Evolutionary conservation across 2,888 invertebrate species (phyloP).

Genomic region (Eueremaeus valkanovi): DNA sequence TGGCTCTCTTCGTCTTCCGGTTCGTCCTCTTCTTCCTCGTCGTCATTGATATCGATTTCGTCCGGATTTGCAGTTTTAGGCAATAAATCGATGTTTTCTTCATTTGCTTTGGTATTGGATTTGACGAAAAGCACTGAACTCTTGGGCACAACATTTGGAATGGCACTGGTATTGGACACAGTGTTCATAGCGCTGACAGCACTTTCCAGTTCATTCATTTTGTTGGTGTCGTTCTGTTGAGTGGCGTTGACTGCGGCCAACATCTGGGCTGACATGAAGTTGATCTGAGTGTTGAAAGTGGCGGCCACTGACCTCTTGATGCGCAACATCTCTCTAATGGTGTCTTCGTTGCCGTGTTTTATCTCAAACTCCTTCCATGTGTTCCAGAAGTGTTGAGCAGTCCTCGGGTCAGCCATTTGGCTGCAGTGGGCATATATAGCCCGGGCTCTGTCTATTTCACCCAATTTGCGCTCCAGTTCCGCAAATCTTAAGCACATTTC

Average conservation of each 20-base stretch:
- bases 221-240: constrained; percentile 37
- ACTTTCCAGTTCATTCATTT: constrained; percentile 78
- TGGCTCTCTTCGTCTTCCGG: constrained; percentile 43
- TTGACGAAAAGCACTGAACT: constrained; percentile 37
- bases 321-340: constrained; percentile 96
- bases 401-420: constrained; percentile 96
- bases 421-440: constrained; percentile 97
- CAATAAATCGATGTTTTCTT: neutral
- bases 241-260: constrained; percentile 61
- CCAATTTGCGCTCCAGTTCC: constrained; percentile 95
- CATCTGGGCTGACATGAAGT: constrained; percentile 99
- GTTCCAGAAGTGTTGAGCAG: constrained; percentile 90
- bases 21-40: constrained; percentile 45
- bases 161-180: neutral
- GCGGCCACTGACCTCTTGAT: constrained; percentile 97
- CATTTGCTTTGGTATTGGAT: constrained; percentile 14
- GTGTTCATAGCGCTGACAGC: constrained; percentile 58
- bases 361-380: constrained; percentile 99
- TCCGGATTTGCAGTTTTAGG: constrained; percentile 52
- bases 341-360: constrained; percentile 97
- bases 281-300: constrained; percentile 67
- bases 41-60: constrained; percentile 51
- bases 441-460: constrained; percentile 94
- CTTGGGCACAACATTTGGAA: neutral
- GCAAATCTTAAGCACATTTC: constrained; percentile 96